phyloP scores from a whole-genome alignment of 2,888 invertebrate genomes.

The Drosophila subquinaria region DNA sequence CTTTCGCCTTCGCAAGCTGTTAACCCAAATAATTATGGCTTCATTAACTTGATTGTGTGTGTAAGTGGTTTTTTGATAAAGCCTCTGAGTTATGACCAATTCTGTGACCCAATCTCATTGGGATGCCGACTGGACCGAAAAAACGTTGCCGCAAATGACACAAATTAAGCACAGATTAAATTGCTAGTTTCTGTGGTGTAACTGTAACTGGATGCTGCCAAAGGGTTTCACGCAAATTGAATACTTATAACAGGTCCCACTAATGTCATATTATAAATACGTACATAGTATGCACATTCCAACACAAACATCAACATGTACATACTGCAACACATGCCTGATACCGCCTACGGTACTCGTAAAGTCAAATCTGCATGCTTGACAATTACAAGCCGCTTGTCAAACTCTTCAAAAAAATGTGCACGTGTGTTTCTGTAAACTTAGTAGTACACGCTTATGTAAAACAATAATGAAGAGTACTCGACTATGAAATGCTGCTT shows the following conservation, averaged over 20 bases:
- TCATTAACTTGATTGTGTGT: slow-evolving; percentile 80
- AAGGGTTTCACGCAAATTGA: slow-evolving; percentile 59
- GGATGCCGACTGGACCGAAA: slow-evolving; percentile 30
- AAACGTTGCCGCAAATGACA: slow-evolving; percentile 68
- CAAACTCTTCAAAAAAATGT: slow-evolving; percentile 29
- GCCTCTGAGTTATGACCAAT: slow-evolving; percentile 67
- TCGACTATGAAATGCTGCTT: slow-evolving; percentile 2
- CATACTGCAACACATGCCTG: slow-evolving; percentile 6
- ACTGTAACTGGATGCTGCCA: slow-evolving; percentile 47
- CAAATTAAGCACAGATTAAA: slow-evolving; percentile 73
- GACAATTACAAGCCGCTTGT: slow-evolving; percentile 51
- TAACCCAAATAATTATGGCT: slow-evolving; percentile 82
- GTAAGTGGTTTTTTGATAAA: slow-evolving; percentile 80
- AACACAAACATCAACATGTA: background rate
- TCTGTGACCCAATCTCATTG: slow-evolving; percentile 23
- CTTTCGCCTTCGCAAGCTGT: slow-evolving; percentile 72
- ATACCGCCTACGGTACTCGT: slow-evolving; percentile 30
- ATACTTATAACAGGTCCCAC: slow-evolving; percentile 11
- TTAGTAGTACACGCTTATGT: slow-evolving; percentile 5
- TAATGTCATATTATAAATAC: slow-evolving; percentile 10
- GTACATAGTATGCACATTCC: background rate
- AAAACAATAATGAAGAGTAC: background rate
- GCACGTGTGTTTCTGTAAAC: slow-evolving; percentile 12
- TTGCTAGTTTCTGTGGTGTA: slow-evolving; percentile 52
- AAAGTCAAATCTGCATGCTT: slow-evolving; percentile 32